Conservation (phyloP, 2,113 vertebrate genomes). For the Dromas ardeola region DNA sequence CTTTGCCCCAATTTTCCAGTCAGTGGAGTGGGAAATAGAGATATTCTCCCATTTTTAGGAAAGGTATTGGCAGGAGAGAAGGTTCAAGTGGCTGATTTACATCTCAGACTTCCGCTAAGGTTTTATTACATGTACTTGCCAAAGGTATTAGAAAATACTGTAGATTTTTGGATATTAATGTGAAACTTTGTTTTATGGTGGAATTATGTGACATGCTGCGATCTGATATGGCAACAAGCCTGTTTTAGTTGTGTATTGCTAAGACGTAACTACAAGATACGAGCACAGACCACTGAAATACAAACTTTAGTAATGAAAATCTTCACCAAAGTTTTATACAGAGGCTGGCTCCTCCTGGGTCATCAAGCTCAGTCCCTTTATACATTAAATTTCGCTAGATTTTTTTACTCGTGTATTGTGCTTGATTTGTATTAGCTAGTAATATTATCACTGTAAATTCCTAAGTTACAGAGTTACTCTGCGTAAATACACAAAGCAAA, state of each 20-base stretch:
- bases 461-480: not conserved
- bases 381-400: not conserved
- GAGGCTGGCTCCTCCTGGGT: not conserved
- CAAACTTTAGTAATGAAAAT: not conserved
- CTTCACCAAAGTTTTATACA: not conserved
- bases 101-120: not conserved
- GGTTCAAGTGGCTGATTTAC: not conserved
- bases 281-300: not conserved
- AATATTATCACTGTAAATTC: not conserved
- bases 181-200: not conserved
- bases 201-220: not conserved
- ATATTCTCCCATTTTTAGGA: not conserved
- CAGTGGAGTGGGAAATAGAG: not conserved
- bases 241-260: not conserved
- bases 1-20: not conserved
- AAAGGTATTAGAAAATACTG: not conserved
- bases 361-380: not conserved
- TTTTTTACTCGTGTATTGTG: not conserved
- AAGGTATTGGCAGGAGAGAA: not conserved
- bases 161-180: not conserved
- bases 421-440: not conserved
- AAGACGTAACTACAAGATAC: not conserved
- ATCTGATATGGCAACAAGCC: not conserved
- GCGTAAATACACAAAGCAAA: not conserved
- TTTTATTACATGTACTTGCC: not conserved